A percentile compares a stretch with the other conserved stretches of the same genome.
Conservation (phyloP, 2,113 vertebrate species). For the Rostratula benghalensis region DNA sequence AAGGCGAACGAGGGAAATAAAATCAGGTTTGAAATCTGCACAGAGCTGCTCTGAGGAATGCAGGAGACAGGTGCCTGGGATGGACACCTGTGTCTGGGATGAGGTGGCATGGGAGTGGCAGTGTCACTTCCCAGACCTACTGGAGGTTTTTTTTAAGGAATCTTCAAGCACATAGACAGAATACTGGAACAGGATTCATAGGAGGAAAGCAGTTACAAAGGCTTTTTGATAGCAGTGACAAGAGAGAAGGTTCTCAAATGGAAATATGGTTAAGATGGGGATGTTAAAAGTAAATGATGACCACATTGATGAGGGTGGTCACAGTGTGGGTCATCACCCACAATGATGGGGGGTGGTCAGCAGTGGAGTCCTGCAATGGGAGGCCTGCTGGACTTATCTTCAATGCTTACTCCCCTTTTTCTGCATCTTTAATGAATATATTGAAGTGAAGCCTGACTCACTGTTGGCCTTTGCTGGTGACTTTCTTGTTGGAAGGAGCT, state of each 20-base stretch:
- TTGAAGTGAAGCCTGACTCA: background rate
- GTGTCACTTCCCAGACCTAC: background rate
- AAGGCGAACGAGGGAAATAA: background rate
- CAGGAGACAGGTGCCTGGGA: rapidly evolving
- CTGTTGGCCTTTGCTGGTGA: background rate
- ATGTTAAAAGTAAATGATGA: background rate
- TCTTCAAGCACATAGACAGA: background rate
- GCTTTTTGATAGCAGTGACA: background rate
- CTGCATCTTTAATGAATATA: background rate
- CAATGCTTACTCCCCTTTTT: background rate
- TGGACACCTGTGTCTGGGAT: rapidly evolving
- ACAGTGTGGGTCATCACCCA: no score
- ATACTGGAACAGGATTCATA: background rate
- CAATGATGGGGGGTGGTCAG: background rate
- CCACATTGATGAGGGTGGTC: no score
- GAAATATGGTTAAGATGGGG: background rate
- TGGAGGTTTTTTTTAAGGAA: background rate
- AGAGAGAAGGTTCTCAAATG: background rate
- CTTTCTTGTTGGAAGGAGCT: background rate
- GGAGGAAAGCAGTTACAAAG: background rate
- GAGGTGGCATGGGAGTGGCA: background rate
- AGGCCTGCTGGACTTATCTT: background rate
- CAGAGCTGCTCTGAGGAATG: background rate
- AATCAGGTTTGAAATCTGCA: background rate
- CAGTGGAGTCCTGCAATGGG: background rate